Percentiles rank a stretch among this genome's conserved stretches.
Conservation (phyloP, 92 coral and sea anemone genomes). For the Blastomussa wellsi region DNA sequence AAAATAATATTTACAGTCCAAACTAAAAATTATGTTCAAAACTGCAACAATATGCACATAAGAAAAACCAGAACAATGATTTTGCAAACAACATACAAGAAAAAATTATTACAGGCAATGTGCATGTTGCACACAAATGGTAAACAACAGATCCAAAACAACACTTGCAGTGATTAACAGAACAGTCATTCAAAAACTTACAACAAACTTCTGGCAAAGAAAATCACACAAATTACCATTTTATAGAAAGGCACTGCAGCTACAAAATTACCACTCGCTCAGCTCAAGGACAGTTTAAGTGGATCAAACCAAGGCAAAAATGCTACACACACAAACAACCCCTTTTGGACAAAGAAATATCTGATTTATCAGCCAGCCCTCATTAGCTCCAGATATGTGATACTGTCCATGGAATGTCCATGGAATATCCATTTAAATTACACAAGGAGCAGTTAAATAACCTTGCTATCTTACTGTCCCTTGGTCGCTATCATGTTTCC, state of each 20-base stretch:
- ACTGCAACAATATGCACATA: background rate
- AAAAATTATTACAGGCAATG: background rate
- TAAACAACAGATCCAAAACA: background rate
- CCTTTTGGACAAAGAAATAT: background rate
- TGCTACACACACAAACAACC: background rate
- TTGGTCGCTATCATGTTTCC: conserved; percentile 27
- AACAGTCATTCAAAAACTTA: background rate
- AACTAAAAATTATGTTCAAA: background rate
- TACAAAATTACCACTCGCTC: background rate
- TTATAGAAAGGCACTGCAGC: conserved; percentile 1
- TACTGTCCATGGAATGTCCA: background rate
- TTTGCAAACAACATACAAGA: background rate
- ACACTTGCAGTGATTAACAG: background rate
- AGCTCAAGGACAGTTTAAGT: background rate
- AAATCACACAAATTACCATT: conserved; percentile 26
- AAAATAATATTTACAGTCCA: background rate
- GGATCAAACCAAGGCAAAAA: background rate
- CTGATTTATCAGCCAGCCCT: background rate
- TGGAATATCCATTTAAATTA: conserved; percentile 29
- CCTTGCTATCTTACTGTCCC: conserved; percentile 26
- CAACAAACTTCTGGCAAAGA: background rate
- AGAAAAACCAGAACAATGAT: background rate
- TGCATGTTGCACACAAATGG: background rate
- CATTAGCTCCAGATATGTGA: background rate
- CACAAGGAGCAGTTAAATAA: conserved; percentile 22